These are phyloP conservation scores for Acipenser ruthenus DNA, from an alignment of 2,797 vertebrate species.

Conservation along the genomic window DNA sequence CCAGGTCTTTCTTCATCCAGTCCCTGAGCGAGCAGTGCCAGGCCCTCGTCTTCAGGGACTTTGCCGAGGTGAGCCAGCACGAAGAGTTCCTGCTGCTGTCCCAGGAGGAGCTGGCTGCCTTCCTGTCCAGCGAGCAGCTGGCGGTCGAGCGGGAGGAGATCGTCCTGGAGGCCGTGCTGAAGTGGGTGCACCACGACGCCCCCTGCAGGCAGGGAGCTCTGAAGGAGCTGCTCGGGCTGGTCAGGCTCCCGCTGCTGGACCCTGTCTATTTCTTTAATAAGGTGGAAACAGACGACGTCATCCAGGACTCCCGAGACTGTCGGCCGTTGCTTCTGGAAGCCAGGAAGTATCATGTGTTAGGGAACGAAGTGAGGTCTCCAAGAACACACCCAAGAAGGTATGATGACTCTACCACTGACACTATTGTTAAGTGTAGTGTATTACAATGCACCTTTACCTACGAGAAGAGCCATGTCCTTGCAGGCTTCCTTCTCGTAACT, in stretches of 20 bases:
- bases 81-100: slow-evolving; percentile 59
- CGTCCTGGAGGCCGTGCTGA: slow-evolving; percentile 62
- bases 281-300: slow-evolving; percentile 56
- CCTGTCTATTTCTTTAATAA: slow-evolving; percentile 62
- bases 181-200: slow-evolving; percentile 55
- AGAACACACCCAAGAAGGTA: slow-evolving; percentile 62
- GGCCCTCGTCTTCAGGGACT: slow-evolving; percentile 50
- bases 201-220: slow-evolving; percentile 38
- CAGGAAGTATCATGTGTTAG: slow-evolving; percentile 55
- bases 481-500: too few species aligned
- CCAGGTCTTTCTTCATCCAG: slow-evolving; percentile 42
- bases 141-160: slow-evolving; percentile 55
- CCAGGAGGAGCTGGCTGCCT: slow-evolving; percentile 46
- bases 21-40: slow-evolving; percentile 53
- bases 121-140: slow-evolving; percentile 51
- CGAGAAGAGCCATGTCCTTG: too few species aligned
- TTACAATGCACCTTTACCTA: too few species aligned
- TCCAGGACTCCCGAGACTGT: slow-evolving; percentile 55
- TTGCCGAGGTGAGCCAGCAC: slow-evolving; percentile 49
- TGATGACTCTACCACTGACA: background rate
- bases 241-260: slow-evolving; percentile 60
- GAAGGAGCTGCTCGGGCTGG: slow-evolving; percentile 52
- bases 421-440: too few species aligned
- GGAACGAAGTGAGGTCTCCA: slow-evolving; percentile 47
- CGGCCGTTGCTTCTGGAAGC: slow-evolving; percentile 59